Evolutionary conservation across 2,888 invertebrate genomes (phyloP), one percentile per base, ranked within the genome.

Genomic region (Troides aeacus): DNA sequence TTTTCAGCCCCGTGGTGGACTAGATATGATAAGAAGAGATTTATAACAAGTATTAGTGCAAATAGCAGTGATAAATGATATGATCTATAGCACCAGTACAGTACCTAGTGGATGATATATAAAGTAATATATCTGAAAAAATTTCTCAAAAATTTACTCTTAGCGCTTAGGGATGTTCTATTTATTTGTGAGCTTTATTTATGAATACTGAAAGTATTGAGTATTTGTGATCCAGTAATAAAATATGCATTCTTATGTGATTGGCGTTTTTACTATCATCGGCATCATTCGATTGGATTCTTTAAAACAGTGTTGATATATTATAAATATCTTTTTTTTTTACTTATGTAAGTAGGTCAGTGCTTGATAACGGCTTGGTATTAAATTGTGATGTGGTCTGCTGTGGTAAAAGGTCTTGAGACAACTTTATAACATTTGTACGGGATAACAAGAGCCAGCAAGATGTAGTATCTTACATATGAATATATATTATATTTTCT

Each of bases 1-100:
- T 71, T 89, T 87, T 67, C 89, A 92, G 91, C 76, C 87, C 89
- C 83, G 89, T 87, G 75, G 90, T 90, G 63, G 91, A 88, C 79
- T 73, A 23, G 72, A 74, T 69, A 63, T 71, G 76, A 74, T 76
- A 75, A 76, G 79, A 74, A 77, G 73, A 68, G 74, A 75, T 77
- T 81, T 79, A 80, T 78, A 71, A 78, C 82, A 86, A 90, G 90
- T 90, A 90, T 90, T 90, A 90, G 81, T 76, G 78, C 79, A 79
- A 79, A 81, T 75, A 80, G 79, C 80, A 83, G 83, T 81, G 79
- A 79, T 79, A 73, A 72, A 70, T 67, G 79, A 78, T 79, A 70
- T 67, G 79, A 78, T 79, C 78, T 77, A 76, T 69, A 71, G 72
- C 72, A 73, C 72, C 72, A 71, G 72, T 75, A 74, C 72, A 71